Conservation (phyloP, 1,140 invertebrate genomes). For the Marisa cornuarietis region DNA sequence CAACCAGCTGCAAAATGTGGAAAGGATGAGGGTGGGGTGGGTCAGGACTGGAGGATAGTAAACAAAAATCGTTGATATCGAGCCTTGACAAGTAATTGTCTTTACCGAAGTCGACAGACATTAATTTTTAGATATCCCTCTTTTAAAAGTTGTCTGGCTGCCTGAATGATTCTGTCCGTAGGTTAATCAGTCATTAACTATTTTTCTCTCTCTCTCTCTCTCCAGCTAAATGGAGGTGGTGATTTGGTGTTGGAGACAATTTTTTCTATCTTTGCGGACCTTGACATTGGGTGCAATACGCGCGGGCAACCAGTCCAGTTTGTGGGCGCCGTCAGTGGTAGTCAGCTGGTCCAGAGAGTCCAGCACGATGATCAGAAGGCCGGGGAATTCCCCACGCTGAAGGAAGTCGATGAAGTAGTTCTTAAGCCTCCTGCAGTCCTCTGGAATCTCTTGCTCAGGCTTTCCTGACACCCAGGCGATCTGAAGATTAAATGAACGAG, state of each 20-base stretch:
- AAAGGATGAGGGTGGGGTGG: too few relatives aligned
- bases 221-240: too few relatives aligned
- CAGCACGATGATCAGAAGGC: conserved; percentile 56
- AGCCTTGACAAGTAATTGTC: too few relatives aligned
- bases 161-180: too few relatives aligned
- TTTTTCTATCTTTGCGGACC: background rate
- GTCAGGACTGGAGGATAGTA: too few relatives aligned
- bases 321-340: conserved; percentile 43
- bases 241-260: too few relatives aligned
- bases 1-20: conserved; percentile 35
- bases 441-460: conserved; percentile 45
- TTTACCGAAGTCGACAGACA: too few relatives aligned
- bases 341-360: conserved; percentile 58
- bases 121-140: too few relatives aligned
- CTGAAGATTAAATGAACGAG: conserved; percentile 16
- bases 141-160: too few relatives aligned
- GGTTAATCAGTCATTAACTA: too few relatives aligned
- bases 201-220: too few relatives aligned
- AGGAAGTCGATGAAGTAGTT: conserved; percentile 50
- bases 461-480: conserved; percentile 44
- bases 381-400: conserved; percentile 50
- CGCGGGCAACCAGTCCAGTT: conserved; percentile 61
- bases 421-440: conserved; percentile 47
- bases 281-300: conserved; percentile 57
- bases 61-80: too few relatives aligned